Base-by-base conservation (phyloP, 1,140 invertebrate species). In the Brachionus asplanchnoidis region DNA sequence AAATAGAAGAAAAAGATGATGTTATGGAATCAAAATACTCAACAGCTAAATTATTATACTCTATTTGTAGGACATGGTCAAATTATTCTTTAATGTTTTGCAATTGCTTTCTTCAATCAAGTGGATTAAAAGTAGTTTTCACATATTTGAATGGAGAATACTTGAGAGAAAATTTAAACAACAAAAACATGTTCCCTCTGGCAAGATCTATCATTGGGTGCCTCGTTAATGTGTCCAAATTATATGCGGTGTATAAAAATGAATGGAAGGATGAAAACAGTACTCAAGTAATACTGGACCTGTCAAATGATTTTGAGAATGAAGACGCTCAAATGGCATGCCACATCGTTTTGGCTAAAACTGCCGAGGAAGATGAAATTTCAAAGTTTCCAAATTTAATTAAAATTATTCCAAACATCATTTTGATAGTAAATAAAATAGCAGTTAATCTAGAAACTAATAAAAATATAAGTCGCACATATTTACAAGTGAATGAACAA, bases 281-380 rank as follows among this genome's bases (percentile, higher is more conserved):
- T 2, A 32, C 50, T 14, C 8, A 80, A n/a, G 6, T 36, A 36
- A 53, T 80, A 12, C 14, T 80, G 5, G 20, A 80, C 8, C 56
- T 80, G 6, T 60, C 46, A 7, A 32, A 56, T 36, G 14, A n/a
- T 11, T 32, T 36, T 14, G 53, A 80, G 53, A 32, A 26, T 11
- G 26, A 60, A 32, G 77, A 80, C 4, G 23, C 6, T 9, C 42
- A 80, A 42, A 40, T 80, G 8, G 77, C 77, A 9, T 80, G 50
- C 32, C 26, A 80, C 42, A 80, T 80, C 1, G 28, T 65, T 32
- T 40, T 80, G 32, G 77, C 77, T 4, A 60, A 12, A 20, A 80
- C 50, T 53, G 7, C 44, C 0, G 77, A 80, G 14, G 77, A 80
- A 80, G 77, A 80, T 2, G 77, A 80, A 40, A 53, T 80, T 40